A percentile compares a stretch with the other conserved stretches of the same genome.
Evolutionary conservation across 2,797 vertebrate species (phyloP).

Genomic region (Platyrinchus mystaceus): DNA sequence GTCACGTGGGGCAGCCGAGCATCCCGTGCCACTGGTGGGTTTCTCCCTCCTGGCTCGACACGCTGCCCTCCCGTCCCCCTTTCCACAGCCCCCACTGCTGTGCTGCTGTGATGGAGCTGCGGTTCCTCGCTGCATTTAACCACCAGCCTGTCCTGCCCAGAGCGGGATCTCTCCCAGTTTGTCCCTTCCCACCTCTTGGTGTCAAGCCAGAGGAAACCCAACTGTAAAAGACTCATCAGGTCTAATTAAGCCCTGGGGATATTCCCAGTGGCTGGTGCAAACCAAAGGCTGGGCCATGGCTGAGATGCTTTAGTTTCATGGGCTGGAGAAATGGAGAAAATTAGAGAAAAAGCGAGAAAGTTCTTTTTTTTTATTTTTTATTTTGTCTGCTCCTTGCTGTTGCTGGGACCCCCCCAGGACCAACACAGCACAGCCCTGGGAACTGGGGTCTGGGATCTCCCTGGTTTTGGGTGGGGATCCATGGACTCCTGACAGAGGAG

Average conservation of each 20-base stretch:
- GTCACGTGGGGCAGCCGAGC: fast-evolving
- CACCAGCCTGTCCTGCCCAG: not conserved
- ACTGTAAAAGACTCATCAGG: not conserved
- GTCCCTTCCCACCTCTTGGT: not conserved
- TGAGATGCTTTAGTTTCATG: not conserved
- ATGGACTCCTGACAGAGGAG: not conserved
- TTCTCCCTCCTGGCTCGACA: not conserved
- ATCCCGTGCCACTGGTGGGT: not conserved
- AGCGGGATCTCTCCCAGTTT: not conserved
- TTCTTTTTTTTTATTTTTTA: not conserved
- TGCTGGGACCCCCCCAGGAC: not conserved
- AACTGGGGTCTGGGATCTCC: not conserved
- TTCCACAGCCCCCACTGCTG: not conserved
- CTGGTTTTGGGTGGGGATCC: fast-evolving
- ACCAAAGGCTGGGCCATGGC: not conserved
- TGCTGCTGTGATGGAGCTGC: not conserved
- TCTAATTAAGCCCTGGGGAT: not conserved
- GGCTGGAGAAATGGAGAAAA: not conserved
- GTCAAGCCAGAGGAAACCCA: not conserved
- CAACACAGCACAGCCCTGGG: fast-evolving
- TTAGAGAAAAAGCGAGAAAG: not conserved
- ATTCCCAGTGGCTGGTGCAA: not conserved
- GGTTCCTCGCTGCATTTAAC: not conserved
- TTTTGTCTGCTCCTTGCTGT: not conserved
- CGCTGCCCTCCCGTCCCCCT: not conserved